Evolutionary conservation across 2,888 invertebrate species (phyloP), one percentile per base, ranked within the genome.

Genomic region (Chirona hameri): DNA sequence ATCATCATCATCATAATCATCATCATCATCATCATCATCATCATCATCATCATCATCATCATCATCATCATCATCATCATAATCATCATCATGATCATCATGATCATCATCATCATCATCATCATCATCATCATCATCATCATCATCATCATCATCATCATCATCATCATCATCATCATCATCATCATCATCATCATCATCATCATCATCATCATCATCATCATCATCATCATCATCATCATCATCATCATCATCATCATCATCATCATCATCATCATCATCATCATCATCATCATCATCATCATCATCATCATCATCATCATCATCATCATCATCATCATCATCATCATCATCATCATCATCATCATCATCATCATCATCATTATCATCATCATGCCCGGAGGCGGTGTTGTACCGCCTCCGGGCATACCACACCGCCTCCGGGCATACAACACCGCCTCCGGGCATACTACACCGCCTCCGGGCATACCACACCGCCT

Each of bases 101-200:
- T 65, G 18, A 65, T 65, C 65, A 65, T 65, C n/a, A 65, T 65
- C 65, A 65, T 65, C n/a, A 65, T 65, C 65, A 65, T 65, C n/a
- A 65, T 65, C 65, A 65, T 65, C n/a, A 65, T 65, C 65, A 65
- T 65, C n/a, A 65, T 65, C 65, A 65, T 65, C n/a, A 65, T 65
- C 65, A 65, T 65, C n/a, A 65, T 65, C 65, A 65, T 65, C n/a
- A 65, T 65, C 65, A 65, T 65, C n/a, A 65, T 65, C n/a, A 65
- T 65, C 65, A 65, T 65, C n/a, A 65, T 65, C 65, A 65, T 65
- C n/a, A 65, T 65, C 65, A 65, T 65, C n/a, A 65, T 65, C 65
- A 65, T 65, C n/a, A 65, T 65, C 65, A 65, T 65, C n/a, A 65
- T 65, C 65, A 65, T 65, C n/a, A 65, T 65, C 65, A 65, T 65